Percentiles rank a stretch among this genome's conserved stretches.
Conservation (phyloP, 1,140 invertebrate species). For the Nasonia vitripennis region DNA sequence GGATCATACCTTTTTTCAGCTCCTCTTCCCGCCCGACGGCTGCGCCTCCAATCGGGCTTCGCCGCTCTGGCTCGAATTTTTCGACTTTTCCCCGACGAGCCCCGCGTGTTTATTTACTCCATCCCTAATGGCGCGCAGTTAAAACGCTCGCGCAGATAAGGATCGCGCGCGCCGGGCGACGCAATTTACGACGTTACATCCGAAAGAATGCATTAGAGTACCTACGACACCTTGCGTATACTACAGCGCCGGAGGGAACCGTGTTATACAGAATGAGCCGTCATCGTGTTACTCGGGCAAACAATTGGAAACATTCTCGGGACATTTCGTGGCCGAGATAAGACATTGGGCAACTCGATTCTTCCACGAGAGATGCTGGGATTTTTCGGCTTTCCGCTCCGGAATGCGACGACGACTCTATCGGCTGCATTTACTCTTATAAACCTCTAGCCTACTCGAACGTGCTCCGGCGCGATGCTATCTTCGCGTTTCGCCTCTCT, state of each 20-base stretch:
- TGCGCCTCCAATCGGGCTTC: background rate
- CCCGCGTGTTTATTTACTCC: background rate
- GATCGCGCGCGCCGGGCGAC: conserved; percentile 3
- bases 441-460: too few relatives aligned
- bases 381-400: background rate
- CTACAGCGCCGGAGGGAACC: background rate
- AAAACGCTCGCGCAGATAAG: conserved; percentile 36
- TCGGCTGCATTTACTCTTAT: too few relatives aligned
- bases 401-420: background rate
- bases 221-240: background rate
- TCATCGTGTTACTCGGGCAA: conserved; percentile 34
- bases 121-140: conserved; percentile 2
- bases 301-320: conserved; percentile 30
- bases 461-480: too few relatives aligned
- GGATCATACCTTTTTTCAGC: background rate
- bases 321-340: conserved; percentile 22
- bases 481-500: too few relatives aligned
- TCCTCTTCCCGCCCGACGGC: background rate
- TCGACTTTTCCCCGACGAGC: too few relatives aligned
- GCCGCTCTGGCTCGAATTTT: background rate
- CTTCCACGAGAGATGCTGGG: conserved; percentile 22
- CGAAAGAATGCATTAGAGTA: conserved; percentile 37
- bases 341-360: conserved; percentile 30
- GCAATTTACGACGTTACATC: conserved; percentile 39
- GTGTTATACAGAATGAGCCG: conserved; percentile 23